Percentiles rank a stretch among this genome's conserved stretches.
Conservation (phyloP, 2,888 invertebrate genomes). For the Rhorus exstirpatorius region DNA sequence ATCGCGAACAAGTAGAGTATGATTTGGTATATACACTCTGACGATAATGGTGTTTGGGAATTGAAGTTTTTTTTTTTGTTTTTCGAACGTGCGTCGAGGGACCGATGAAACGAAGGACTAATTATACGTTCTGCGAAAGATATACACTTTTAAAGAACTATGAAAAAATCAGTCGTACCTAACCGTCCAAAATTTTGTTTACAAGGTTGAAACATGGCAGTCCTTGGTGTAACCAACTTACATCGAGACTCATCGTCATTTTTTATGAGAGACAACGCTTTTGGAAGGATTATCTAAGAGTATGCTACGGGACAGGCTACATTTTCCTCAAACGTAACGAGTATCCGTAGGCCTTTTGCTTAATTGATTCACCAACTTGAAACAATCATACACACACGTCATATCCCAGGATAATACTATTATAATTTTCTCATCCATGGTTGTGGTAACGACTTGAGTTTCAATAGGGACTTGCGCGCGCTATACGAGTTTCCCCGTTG, state of each 20-base stretch:
- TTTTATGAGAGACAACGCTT: no score
- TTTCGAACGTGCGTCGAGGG: neutral
- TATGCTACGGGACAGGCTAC: neutral
- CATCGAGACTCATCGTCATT: no score
- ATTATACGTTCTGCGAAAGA: no score
- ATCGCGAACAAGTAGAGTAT: slow-evolving; percentile 37
- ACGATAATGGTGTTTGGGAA: neutral
- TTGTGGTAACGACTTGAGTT: slow-evolving; percentile 39
- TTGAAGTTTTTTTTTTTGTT: neutral
- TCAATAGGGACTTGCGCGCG: slow-evolving; percentile 37
- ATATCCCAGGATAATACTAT: slow-evolving; percentile 33
- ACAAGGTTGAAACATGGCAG: no score
- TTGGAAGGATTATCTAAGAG: no score
- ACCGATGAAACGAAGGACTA: neutral
- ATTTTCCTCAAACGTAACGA: neutral
- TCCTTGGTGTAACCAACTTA: no score
- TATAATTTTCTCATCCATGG: slow-evolving; percentile 45
- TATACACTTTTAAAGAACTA: no score
- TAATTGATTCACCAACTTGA: slow-evolving; percentile 22
- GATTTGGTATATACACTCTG: neutral
- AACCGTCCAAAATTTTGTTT: no score
- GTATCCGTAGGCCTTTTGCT: slow-evolving; percentile 10
- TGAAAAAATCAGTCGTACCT: no score
- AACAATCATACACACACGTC: slow-evolving; percentile 24
- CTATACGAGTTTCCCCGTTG: slow-evolving; percentile 53